Conservation (phyloP, 2,797 vertebrate species). For the Psittacula echo region DNA sequence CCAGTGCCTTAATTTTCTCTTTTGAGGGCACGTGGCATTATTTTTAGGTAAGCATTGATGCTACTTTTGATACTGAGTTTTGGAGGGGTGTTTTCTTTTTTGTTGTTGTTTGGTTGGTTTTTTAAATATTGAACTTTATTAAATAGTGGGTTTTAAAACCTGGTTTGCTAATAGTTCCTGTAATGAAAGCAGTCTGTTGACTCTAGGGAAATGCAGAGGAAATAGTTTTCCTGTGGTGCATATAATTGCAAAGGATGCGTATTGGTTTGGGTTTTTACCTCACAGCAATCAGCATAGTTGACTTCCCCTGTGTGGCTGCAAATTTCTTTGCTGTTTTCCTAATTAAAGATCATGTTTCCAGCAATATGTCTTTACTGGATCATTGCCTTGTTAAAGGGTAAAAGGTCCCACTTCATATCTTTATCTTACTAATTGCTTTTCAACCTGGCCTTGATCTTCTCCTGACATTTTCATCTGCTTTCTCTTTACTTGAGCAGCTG, state of each 20-base stretch:
- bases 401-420: neutral
- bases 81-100: neutral
- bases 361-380: neutral
- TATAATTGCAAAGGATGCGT: neutral
- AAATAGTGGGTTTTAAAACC: neutral
- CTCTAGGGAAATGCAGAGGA: neutral
- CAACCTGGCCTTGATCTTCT: conserved; percentile 24
- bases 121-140: neutral
- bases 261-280: neutral
- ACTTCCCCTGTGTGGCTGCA: neutral
- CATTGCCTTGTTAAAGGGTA: neutral
- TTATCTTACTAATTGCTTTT: conserved; percentile 48
- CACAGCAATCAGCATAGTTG: neutral
- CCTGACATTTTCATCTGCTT: conserved; percentile 19
- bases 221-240: neutral
- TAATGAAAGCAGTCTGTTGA: neutral
- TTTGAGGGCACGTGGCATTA: neutral
- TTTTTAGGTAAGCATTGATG: neutral
- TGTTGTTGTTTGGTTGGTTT: neutral
- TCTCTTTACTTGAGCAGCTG: neutral
- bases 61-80: neutral
- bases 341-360: conserved; percentile 28
- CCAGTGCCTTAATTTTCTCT: neutral
- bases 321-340: conserved; percentile 24
- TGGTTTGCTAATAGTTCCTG: neutral